phyloP scores from a whole-genome alignment of 2,888 invertebrate genomes.

The Drosophila austrosaltans region DNA sequence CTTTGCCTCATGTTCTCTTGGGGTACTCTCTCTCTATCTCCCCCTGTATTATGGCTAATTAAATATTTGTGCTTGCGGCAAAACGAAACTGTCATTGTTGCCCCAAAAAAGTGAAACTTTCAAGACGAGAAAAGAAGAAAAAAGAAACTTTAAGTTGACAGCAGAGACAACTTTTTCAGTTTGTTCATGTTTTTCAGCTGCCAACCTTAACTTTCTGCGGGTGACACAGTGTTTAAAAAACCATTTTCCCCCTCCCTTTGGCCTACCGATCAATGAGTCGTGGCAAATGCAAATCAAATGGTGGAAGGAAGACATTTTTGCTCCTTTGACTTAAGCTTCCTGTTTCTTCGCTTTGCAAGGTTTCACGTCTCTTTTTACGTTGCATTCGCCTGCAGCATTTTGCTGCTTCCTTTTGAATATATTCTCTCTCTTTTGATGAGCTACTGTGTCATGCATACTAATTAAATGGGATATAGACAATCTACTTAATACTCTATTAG shows the following conservation, averaged over 20 bases:
- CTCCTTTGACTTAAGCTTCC: conserved; percentile 17
- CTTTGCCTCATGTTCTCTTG: conserved; percentile 7
- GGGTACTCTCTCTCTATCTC: conserved; percentile 40
- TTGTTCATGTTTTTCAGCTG: conserved; percentile 19
- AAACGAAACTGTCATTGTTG: conserved; percentile 56
- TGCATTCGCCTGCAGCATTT: background rate
- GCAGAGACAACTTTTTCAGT: conserved; percentile 19
- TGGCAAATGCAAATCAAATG: conserved; percentile 37
- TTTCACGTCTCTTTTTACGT: background rate
- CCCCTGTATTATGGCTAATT: conserved; percentile 67
- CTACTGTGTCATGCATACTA: conserved; percentile 2
- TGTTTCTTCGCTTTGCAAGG: background rate
- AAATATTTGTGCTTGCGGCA: conserved; percentile 66
- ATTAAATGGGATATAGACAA: conserved; percentile 3
- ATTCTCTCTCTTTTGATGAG: background rate
- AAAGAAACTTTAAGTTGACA: conserved; percentile 38
- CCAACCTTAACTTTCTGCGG: conserved; percentile 31
- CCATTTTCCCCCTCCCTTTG: conserved; percentile 49
- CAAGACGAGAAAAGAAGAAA: background rate
- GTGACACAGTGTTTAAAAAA: conserved; percentile 51
- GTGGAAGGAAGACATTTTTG: background rate
- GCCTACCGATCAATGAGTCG: conserved; percentile 14
- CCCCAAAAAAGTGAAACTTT: conserved; percentile 1
- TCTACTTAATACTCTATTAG: conserved; percentile 10
- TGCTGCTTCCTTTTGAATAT: background rate